These are phyloP conservation scores for Leptoclinus maculatus DNA, from an alignment of 2,797 vertebrate species.

Conservation along the genomic window DNA sequence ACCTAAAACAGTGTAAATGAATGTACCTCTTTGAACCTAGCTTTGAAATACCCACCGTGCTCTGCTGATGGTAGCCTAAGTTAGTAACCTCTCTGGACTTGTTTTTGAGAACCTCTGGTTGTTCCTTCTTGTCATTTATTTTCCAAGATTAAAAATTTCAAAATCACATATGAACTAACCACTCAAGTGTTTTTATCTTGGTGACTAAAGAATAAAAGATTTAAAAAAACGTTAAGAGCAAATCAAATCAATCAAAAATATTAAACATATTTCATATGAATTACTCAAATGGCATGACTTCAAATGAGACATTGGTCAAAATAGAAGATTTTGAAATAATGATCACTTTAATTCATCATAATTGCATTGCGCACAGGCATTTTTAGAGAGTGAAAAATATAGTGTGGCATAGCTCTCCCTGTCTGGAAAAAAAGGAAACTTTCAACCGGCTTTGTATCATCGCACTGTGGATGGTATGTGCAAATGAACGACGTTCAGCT, in stretches of 20 bases:
- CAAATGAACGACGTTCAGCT: background rate
- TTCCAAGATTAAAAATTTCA: constrained; percentile 32
- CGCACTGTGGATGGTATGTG: background rate
- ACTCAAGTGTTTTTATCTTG: background rate
- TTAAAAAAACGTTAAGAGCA: background rate
- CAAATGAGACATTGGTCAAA: background rate
- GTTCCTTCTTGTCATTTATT: constrained; percentile 25
- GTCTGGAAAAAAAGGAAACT: constrained; percentile 2
- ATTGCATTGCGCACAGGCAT: background rate
- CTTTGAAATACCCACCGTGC: constrained; percentile 76
- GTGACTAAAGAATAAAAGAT: background rate
- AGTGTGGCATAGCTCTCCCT: background rate
- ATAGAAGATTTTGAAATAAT: background rate
- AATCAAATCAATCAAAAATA: constrained; percentile 17
- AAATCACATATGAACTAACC: constrained; percentile 5
- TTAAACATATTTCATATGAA: constrained; percentile 1
- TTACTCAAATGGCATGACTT: background rate
- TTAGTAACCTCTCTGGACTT: constrained; percentile 56
- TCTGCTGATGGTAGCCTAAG: constrained; percentile 54
- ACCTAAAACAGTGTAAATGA: constrained; percentile 73
- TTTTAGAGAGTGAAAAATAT: constrained; percentile 10
- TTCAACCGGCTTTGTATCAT: background rate
- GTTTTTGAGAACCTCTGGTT: constrained; percentile 31
- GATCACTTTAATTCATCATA: background rate
- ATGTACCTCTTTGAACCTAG: constrained; percentile 59